Evolutionary conservation across 2,797 vertebrate species (phyloP), one percentile per base, ranked within the genome.

Genomic region (Falco naumanni): DNA sequence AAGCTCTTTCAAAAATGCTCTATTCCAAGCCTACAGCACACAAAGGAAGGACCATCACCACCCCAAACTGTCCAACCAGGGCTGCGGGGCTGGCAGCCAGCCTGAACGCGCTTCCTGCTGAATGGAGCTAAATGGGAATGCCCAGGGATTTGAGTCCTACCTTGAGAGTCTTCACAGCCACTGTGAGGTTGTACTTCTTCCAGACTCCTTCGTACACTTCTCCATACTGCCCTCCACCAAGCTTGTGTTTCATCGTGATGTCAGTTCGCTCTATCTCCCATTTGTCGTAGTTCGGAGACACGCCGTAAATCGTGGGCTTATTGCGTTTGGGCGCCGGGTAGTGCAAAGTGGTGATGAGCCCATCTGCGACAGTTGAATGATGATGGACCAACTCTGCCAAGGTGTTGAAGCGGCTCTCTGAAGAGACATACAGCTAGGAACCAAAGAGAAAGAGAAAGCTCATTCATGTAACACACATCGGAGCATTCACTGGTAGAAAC

Each of bases 241-340:
- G 98, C 95, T 99, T 99, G 98, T 99, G 99, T 95, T 99, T 99
- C 99, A 99, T 99, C 64, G 99, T 99, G 96, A 99, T 99, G 98
- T 99, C 99, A 0, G 99, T 99, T 96, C 99, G 98, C 97, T 99
- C 99, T 94, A 99, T 99, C 98, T 99, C 99, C 99, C 99, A 99
- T 84, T 99, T 99, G 97, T 99, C 99, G 0, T 99, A 99, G 98
- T 99, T 99, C 14, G 99, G 99, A 16, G 99, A 99, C 81, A 99
- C 99, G 1, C 99, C 99, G 0, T 99, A 99, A 95, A 99, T 98
- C 0, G 99, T 99, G 97, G 99, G 99, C 96, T 99, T 99, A 98
- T 99, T 99, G 98, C 99, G 99, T 84, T 99, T 99, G n/a, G 99
- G 99, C 0, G 99, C 99, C 0, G 99, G 99, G 97, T 99, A 99